Evolutionary conservation across 2,888 invertebrate genomes (phyloP).

Genomic region (Trissolcus japonicus): DNA sequence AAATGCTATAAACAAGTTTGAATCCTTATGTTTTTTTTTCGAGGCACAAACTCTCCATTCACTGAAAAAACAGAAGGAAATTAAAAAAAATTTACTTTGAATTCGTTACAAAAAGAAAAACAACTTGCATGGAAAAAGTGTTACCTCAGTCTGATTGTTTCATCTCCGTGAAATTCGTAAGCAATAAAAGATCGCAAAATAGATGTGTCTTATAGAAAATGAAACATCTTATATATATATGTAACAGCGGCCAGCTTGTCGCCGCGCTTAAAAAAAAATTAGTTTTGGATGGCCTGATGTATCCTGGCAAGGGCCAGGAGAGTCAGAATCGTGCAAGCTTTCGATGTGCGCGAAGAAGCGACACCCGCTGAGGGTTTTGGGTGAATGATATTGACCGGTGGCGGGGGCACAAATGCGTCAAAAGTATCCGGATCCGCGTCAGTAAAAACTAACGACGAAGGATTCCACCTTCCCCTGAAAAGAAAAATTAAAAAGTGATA

Average conservation of each 20-base stretch:
- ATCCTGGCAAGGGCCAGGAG: constrained; percentile 38
- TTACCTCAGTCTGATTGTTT: constrained; percentile 62
- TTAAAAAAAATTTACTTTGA: neutral
- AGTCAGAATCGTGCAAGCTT: constrained; percentile 52
- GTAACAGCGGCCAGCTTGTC: constrained; percentile 32
- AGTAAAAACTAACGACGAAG: constrained; percentile 81
- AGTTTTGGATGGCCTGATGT: constrained; percentile 42
- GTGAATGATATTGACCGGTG: constrained; percentile 84
- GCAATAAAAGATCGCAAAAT: constrained; percentile 65
- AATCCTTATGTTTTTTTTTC: constrained; percentile 46
- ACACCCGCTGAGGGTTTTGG: constrained; percentile 78
- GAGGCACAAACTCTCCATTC: constrained; percentile 58
- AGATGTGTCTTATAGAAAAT: constrained; percentile 58
- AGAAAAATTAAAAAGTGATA: too few relatives aligned
- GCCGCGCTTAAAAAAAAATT: constrained; percentile 15
- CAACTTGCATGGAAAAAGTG: too few relatives aligned
- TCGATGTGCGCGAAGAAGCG: constrained; percentile 65
- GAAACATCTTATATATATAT: constrained; percentile 20
- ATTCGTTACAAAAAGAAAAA: too few relatives aligned
- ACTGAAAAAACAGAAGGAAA: constrained; percentile 46
- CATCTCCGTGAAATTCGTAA: constrained; percentile 61
- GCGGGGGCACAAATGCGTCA: constrained; percentile 82
- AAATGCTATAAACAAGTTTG: constrained; percentile 56
- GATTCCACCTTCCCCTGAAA: constrained; percentile 80
- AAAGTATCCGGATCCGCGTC: constrained; percentile 79